Evolutionary conservation across 1,140 invertebrate genomes (phyloP), one percentile per base, ranked within the genome.

Genomic region (Dreissena rostriformis): DNA sequence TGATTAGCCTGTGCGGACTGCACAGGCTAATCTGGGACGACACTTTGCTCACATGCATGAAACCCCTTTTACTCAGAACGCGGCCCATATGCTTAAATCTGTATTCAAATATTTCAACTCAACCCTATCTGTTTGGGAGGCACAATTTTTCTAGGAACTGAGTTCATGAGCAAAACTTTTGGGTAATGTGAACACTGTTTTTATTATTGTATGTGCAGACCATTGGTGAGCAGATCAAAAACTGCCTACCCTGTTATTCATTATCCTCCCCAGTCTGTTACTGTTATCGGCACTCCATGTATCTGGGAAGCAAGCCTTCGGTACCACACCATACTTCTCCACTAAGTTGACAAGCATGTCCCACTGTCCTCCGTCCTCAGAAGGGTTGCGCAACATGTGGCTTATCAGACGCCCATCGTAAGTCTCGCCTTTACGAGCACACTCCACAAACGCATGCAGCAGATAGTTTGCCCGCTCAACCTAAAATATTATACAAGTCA

Each of bases 301-400:
- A 91, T 98, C 97, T 0, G 97, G 96, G 90, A 97, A 98, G 90
- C 96, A 96, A 88, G 95, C 95, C 93, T 98, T 98, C 70, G 97
- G 97, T 94, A 98, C 96, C 17, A 98, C 91, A 51, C 97, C 97
- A 90, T 98, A 96, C 91, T 97, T 96, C 88, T 96, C 96, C 84
- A 98, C 95, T 19, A 98, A 92, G 93, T 98, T 98, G 10, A 96
- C 95, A 79, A 98, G 92, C 97, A 98, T 98, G 89, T 97, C 96
- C 97, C 97, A 98, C 92, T 98, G 97, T 0, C 97, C 97, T 53
- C 97, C 97, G 92, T 98, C 97, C 68, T 95, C 95, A 29, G 96
- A 95, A 26, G 97, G 97, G 90, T 97, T 96, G 91, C 96, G 88
- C 4, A 98, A 92, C n/a, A 98, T 91, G 90, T 97, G 97, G 78